Evolutionary conservation across 2,797 vertebrate species (phyloP).

Genomic region (Melanogrammus aeglefinus): DNA sequence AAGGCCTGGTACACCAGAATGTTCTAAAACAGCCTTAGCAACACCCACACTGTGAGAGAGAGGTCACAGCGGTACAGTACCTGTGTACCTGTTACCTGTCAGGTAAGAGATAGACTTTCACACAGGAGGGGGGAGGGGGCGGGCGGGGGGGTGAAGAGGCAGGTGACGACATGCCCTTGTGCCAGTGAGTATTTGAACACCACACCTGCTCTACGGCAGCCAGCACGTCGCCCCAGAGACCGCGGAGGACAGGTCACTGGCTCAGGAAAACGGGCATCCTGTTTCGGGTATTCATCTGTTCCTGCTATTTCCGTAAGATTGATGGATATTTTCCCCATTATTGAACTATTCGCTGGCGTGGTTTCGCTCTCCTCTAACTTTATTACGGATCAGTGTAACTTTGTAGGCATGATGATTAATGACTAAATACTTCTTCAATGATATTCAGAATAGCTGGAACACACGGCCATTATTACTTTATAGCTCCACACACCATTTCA

Average conservation of each 20-base stretch:
- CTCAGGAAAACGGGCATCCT: no score
- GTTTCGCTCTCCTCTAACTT: background rate
- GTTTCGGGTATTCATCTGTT: no score
- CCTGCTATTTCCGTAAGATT: no score
- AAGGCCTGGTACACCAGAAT: background rate
- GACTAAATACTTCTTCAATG: background rate
- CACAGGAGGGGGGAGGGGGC: no score
- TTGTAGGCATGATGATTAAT: background rate
- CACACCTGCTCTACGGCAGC: background rate
- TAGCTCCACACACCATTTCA: background rate
- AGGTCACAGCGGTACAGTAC: background rate
- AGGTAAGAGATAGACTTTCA: no score
- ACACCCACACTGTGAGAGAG: background rate
- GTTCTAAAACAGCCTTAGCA: background rate
- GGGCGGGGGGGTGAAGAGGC: no score
- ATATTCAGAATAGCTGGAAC: background rate
- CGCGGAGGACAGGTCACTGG: no score
- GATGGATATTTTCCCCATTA: no score
- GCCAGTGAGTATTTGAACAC: background rate
- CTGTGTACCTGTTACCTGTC: no score
- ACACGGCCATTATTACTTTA: background rate
- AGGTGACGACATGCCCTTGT: no score
- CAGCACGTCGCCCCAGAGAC: background rate
- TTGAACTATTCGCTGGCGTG: background rate
- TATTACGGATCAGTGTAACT: background rate